Percentiles rank a stretch among this genome's conserved stretches.
Evolutionary conservation across 1,140 invertebrate species (phyloP).

Genomic region (Platorchestia sp.): DNA sequence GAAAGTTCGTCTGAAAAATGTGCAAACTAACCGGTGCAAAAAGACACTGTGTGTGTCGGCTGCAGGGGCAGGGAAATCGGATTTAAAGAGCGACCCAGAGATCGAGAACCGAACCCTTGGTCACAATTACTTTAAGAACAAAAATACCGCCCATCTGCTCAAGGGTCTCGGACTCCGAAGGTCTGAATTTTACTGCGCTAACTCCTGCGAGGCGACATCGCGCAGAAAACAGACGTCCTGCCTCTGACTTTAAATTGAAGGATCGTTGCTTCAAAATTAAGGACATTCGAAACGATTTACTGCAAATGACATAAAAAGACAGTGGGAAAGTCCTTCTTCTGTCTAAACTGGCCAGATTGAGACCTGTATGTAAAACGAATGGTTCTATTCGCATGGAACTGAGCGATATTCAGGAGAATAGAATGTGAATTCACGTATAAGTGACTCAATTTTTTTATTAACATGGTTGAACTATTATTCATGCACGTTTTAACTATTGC

Average conservation of each 20-base stretch:
- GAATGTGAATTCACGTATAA: not conserved
- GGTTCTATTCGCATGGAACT: not conserved
- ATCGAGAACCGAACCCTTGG: not conserved
- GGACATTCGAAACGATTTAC: not conserved
- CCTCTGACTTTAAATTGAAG: conserved; percentile 43
- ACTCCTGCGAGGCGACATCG: not conserved
- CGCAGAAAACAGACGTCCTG: not conserved
- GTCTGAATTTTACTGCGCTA: not conserved
- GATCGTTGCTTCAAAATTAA: not conserved
- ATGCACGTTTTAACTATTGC: too few species aligned
- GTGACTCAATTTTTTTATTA: not conserved
- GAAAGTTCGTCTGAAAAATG: too few species aligned
- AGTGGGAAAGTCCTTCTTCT: not conserved
- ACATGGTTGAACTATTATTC: not conserved
- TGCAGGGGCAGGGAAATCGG: not conserved
- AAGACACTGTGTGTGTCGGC: not conserved
- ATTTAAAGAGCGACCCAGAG: not conserved
- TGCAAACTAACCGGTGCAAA: too few species aligned
- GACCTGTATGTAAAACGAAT: not conserved
- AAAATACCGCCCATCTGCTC: not conserved
- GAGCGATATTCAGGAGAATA: not conserved
- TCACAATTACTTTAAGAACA: not conserved
- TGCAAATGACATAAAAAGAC: conserved; percentile 14
- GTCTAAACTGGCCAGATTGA: not conserved
- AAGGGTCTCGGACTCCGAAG: not conserved